These are phyloP conservation scores for Oppia nitens DNA, from an alignment of 1,140 invertebrate genomes.

Conservation along the genomic window DNA sequence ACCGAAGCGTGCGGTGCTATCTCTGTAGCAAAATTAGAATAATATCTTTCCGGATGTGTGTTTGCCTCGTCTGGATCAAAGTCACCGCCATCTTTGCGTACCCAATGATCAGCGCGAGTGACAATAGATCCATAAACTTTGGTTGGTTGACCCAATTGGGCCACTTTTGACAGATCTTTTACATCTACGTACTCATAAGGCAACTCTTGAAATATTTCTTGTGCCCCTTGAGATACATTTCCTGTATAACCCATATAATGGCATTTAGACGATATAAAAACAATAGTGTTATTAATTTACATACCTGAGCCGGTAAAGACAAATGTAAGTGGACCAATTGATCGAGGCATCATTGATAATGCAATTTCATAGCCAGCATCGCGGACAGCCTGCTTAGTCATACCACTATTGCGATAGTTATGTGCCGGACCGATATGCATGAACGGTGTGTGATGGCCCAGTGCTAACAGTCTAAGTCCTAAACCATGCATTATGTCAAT, in stretches of 20 bases:
- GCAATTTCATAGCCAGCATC: constrained; percentile 97
- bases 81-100: constrained; percentile 64
- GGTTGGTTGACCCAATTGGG: constrained; percentile 81
- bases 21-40: constrained; percentile 89
- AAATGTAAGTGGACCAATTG: constrained; percentile 90
- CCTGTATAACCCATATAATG: constrained; percentile 4
- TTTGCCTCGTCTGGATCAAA: constrained; percentile 86
- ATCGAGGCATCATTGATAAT: constrained; percentile 91
- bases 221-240: constrained; percentile 45
- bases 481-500: constrained; percentile 95
- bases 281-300: constrained; percentile 43
- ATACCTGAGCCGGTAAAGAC: constrained; percentile 86
- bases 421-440: constrained; percentile 98
- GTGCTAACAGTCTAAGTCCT: constrained; percentile 73
- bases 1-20: constrained; percentile 95
- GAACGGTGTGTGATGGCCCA: constrained; percentile 97
- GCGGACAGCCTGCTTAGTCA: constrained; percentile 87
- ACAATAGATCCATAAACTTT: constrained; percentile 90
- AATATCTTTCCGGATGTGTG: constrained; percentile 76
- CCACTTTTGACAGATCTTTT: constrained; percentile 81
- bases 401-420: constrained; percentile 92
- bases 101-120: constrained; percentile 73
- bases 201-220: constrained; percentile 92
- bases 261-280: not conserved
- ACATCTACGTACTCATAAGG: constrained; percentile 94